Percentiles rank a stretch among this genome's conserved stretches.
phyloP scores from a whole-genome alignment of 1,140 invertebrate genomes.

The Drosophila sp. region DNA sequence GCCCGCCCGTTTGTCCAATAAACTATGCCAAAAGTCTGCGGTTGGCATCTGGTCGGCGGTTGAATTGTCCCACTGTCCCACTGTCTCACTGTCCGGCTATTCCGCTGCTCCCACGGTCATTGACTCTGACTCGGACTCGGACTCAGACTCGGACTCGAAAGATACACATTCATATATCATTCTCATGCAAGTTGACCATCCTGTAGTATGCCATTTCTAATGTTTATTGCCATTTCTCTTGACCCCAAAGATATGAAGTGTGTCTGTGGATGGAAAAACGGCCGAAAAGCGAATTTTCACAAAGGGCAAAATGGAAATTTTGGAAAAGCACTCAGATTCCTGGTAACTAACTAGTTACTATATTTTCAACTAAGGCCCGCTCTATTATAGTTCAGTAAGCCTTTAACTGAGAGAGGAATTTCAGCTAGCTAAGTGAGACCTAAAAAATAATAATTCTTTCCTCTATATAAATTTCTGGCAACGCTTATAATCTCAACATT shows the following conservation, averaged over 20 bases:
- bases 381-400: too few species aligned
- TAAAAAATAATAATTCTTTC: too few species aligned
- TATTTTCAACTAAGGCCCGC: background rate
- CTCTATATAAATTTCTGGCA: background rate
- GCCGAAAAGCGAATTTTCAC: constrained; percentile 5
- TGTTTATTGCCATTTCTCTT: constrained; percentile 64
- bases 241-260: constrained; percentile 17
- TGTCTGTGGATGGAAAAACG: constrained; percentile 7
- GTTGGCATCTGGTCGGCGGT: constrained; percentile 74
- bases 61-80: background rate
- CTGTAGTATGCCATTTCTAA: constrained; percentile 67
- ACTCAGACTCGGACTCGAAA: constrained; percentile 34
- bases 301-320: constrained; percentile 5
- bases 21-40: constrained; percentile 81
- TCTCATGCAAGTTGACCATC: constrained; percentile 61
- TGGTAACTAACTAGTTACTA: background rate
- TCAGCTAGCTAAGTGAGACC: too few species aligned
- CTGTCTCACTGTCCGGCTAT: constrained; percentile 8
- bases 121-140: constrained; percentile 53
- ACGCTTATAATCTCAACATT: constrained; percentile 12
- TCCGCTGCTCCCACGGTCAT: constrained; percentile 42
- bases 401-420: too few species aligned
- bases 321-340: background rate
- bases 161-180: constrained; percentile 69
- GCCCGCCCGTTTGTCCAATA: constrained; percentile 56